Evolutionary conservation across 2,113 vertebrate species (phyloP), one percentile per base, ranked within the genome.

Genomic region (Dolichotis patagonum): DNA sequence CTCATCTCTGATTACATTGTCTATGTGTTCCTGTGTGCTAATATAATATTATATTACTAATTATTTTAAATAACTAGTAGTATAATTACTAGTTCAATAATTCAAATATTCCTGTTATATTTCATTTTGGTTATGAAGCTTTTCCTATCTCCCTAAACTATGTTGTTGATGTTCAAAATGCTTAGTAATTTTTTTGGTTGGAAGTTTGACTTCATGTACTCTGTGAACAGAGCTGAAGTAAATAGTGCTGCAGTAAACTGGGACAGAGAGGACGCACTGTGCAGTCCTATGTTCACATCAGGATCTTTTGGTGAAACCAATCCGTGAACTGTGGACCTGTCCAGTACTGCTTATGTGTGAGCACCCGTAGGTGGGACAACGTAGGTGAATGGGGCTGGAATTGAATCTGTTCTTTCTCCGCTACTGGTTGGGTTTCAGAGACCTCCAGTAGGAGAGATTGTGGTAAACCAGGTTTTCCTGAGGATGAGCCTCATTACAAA

Each of bases 231-330:
- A 24, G 46, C 38, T 46, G 13, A 24, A 78, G 32, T n/a, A 24
- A 26, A 49, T n/a, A 35, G 19, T 32, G 20, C 5, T 43, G 24
- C 17, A 7, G 46, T 11, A 22, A 81, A 22, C 5, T 22, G 11
- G 3, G 35, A 12, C 17, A 20, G 10, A n/a, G 9, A 52, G 26
- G 14, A n/a, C 7, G 14, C 3, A 3, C 19, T 4, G 7, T 3
- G 4, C 10, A 38, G 14, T 20, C 2, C 22, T 65, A 1, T 65
- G 88, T 3, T 0, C 14, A 12, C 41, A 12, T 90, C 22, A 49
- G 32, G 19, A 32, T 52, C 73, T n/a, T 28, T 78, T 13, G 17
- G 20, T 46, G 43, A 63, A 63, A 28, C 14, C 17, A 6, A 1
- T 52, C 2, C 10, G 5, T 80, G 8, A 12, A 26, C 73, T 49